phyloP scores from a whole-genome alignment of 2,888 invertebrate species.

The Anagyrus pseudococci region DNA sequence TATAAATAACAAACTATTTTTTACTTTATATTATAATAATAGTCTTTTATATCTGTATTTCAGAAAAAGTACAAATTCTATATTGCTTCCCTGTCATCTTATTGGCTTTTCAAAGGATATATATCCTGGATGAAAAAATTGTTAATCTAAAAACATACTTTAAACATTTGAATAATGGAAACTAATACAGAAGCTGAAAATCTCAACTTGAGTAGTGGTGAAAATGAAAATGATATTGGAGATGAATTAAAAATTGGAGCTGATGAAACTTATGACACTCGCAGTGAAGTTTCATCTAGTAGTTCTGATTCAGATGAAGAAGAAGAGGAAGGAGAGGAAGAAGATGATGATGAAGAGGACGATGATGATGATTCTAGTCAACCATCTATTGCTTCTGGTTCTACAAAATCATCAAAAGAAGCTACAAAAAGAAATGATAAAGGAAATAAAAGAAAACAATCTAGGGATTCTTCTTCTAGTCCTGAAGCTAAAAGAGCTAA shows the following conservation, averaged over 20 bases:
- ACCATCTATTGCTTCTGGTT: constrained; percentile 81
- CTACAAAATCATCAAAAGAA: constrained; percentile 69
- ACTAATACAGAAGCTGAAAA: constrained; percentile 48
- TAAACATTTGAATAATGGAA: constrained; percentile 27
- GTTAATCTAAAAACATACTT: constrained; percentile 13
- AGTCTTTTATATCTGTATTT: constrained; percentile 49
- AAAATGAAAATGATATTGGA: constrained; percentile 70
- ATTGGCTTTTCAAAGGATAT: constrained; percentile 29
- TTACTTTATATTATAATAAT: constrained; percentile 6
- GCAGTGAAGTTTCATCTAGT: constrained; percentile 88
- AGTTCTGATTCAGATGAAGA: constrained; percentile 64
- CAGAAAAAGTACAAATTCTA: constrained; percentile 38
- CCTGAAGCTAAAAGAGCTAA: constrained; percentile 58
- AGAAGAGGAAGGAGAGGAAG: constrained; percentile 19
- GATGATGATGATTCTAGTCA: constrained; percentile 66
- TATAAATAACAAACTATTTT: too few relatives aligned
- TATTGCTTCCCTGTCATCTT: constrained; percentile 11
- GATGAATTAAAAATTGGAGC: constrained; percentile 82
- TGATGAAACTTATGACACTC: constrained; percentile 78
- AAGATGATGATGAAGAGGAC: constrained; percentile 26
- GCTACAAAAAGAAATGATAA: constrained; percentile 57
- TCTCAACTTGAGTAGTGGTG: constrained; percentile 55
- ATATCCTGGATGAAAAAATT: constrained; percentile 31
- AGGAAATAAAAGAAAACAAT: constrained; percentile 55
- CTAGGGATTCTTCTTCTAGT: constrained; percentile 57